Conservation (phyloP, 2,113 vertebrate genomes). For the Pollimyrus isidori region DNA sequence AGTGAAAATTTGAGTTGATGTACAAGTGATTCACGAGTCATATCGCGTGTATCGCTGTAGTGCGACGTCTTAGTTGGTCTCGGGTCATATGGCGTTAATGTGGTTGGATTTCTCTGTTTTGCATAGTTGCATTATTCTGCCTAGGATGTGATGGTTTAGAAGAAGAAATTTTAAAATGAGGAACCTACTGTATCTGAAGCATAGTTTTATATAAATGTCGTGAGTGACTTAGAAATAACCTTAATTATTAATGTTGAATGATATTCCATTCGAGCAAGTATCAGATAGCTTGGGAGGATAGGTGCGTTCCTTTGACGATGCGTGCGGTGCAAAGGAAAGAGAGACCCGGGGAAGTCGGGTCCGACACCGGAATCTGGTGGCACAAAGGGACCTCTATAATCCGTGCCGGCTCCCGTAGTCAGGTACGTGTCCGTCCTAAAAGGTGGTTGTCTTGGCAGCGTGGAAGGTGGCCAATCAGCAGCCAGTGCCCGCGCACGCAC, state of each 20-base stretch:
- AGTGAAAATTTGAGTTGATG: background rate
- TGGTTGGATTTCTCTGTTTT: background rate
- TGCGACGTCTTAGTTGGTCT: background rate
- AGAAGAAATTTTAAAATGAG: background rate
- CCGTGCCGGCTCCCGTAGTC: background rate
- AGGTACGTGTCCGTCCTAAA: constrained; percentile 20
- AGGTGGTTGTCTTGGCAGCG: constrained; percentile 42
- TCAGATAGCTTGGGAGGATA: background rate
- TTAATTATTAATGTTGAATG: background rate
- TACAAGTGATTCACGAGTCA: background rate
- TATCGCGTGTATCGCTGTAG: background rate
- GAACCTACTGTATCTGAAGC: background rate
- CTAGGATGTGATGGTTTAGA: background rate
- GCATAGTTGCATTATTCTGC: background rate
- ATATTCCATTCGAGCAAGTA: background rate
- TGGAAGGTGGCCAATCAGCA: constrained; percentile 26
- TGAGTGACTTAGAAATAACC: background rate
- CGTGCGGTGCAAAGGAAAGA: background rate
- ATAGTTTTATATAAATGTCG: background rate
- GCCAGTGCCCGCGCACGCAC: constrained; percentile 19
- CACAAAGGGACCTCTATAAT: background rate
- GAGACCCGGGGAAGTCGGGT: background rate
- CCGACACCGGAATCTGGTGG: background rate
- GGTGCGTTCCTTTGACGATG: background rate
- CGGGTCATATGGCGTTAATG: background rate